A percentile compares a stretch with the other conserved stretches of the same genome.
phyloP scores from a whole-genome alignment of 2,888 invertebrate genomes.

The Xylota sylvarum region DNA sequence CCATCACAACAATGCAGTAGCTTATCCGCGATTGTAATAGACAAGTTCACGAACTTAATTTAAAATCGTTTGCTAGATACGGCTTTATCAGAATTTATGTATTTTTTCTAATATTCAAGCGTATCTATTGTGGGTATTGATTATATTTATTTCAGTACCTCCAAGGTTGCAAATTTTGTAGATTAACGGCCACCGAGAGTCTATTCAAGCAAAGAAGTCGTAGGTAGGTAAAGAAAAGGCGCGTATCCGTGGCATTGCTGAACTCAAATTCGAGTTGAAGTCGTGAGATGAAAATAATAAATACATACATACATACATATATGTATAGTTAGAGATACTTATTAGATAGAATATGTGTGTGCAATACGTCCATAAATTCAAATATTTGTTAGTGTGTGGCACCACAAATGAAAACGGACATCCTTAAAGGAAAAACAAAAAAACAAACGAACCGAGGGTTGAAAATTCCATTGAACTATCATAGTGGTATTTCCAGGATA shows the following conservation, averaged over 20 bases:
- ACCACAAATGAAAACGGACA: not conserved
- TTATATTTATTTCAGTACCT: too few relatives aligned
- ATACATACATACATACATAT: too few relatives aligned
- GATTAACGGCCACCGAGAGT: too few relatives aligned
- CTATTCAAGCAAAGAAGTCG: too few relatives aligned
- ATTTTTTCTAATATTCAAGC: not conserved
- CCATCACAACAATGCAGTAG: not conserved
- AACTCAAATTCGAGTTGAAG: too few relatives aligned
- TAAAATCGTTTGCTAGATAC: not conserved
- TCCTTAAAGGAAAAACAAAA: not conserved
- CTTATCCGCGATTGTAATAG: not conserved
- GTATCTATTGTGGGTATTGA: not conserved
- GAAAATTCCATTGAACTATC: slow-evolving; percentile 57
- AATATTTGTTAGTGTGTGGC: not conserved
- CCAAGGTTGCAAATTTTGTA: too few relatives aligned
- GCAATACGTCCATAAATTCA: too few relatives aligned
- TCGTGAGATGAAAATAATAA: too few relatives aligned
- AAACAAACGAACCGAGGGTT: slow-evolving; percentile 41
- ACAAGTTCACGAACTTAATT: slow-evolving; percentile 2
- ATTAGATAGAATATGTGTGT: not conserved
- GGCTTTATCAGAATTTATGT: not conserved
- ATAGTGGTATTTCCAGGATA: slow-evolving; percentile 53
- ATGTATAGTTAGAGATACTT: too few relatives aligned
- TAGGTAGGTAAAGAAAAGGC: too few relatives aligned
- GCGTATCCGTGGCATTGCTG: too few relatives aligned